Percentiles rank a stretch among this genome's conserved stretches.
Conservation (phyloP, 2,888 invertebrate species). For the Trachelus stipa region DNA sequence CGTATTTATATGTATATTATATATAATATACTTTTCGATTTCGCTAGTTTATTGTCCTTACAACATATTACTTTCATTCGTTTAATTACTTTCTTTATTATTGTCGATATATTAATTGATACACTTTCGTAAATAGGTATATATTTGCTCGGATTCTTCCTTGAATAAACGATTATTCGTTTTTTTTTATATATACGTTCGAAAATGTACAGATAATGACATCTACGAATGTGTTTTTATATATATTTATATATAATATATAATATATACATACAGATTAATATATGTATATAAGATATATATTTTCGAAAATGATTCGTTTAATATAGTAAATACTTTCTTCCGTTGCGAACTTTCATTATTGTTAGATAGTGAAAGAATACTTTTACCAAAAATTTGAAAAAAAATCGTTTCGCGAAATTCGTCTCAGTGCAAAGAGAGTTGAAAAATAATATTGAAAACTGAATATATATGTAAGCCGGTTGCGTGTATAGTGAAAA, state of each 20-base stretch:
- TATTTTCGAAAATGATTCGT: constrained; percentile 2
- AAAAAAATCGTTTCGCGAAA: background rate
- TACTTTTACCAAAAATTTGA: background rate
- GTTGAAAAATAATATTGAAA: background rate
- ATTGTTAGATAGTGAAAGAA: background rate
- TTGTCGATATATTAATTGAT: constrained; percentile 61
- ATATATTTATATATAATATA: constrained; percentile 22
- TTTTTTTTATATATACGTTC: constrained; percentile 16
- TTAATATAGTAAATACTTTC: background rate
- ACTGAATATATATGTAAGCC: background rate
- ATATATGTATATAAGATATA: background rate
- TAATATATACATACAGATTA: constrained; percentile 14
- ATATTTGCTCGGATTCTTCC: background rate
- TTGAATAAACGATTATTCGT: background rate
- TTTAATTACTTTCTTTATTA: constrained; percentile 46
- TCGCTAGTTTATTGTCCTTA: constrained; percentile 53
- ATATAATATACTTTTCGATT: constrained; percentile 1
- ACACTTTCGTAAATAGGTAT: constrained; percentile 35
- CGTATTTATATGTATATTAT: background rate
- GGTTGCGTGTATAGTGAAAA: background rate
- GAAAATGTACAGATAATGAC: constrained; percentile 41
- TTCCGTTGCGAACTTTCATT: background rate
- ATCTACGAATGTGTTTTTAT: constrained; percentile 18
- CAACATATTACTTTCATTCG: constrained; percentile 52
- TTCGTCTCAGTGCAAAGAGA: background rate